Evolutionary conservation across 2,888 invertebrate species (phyloP), one percentile per base, ranked within the genome.

Genomic region (Eupithecia exiguata): DNA sequence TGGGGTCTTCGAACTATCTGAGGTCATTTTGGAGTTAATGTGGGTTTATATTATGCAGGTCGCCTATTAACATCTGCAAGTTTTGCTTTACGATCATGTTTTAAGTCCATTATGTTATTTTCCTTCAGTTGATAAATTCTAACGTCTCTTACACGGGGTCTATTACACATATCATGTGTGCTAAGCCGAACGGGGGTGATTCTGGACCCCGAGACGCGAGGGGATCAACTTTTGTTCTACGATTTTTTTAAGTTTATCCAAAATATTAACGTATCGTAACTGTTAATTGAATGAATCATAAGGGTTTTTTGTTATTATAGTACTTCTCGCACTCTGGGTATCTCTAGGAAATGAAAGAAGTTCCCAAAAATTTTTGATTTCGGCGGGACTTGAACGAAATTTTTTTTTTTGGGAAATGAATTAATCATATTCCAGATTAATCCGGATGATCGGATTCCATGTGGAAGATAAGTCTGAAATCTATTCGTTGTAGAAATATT

Each of bases 1-100:
- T 70, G 80, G 79, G 88, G 86, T 87, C 86, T 79, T 76, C 84
- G 87, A 88, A 86, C 87, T 77, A 74, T 72, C 78, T 81, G 76
- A 66, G 83, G 84, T 83, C 81, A 80, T 77, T 84, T 87, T 85
- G 35, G 35, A 72, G 66, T 62, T 35, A 18, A 35, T 3, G 18
- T 62, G 25, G 21, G 12, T 58, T 25, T 25, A 58, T 58, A 14
- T 58, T 25, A 58, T 58, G 21, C 58, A 25, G 58, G 21, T 25
- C 1, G 5, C 14, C 58, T 25, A 58, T 58, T 25, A 58, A 14
- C 58, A 21, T 53, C 53, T 30, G 35, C 30, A 35, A 62, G 18
- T 12, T 6, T 62, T 62, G 16, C 62, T 62, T 30, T 30, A 18
- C 16, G 62, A 35, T 35, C 16, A 35, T 35, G 18, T 35, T 18